These are phyloP conservation scores for Mycteria americana DNA, from an alignment of 2,797 vertebrate genomes.

Conservation along the genomic window DNA sequence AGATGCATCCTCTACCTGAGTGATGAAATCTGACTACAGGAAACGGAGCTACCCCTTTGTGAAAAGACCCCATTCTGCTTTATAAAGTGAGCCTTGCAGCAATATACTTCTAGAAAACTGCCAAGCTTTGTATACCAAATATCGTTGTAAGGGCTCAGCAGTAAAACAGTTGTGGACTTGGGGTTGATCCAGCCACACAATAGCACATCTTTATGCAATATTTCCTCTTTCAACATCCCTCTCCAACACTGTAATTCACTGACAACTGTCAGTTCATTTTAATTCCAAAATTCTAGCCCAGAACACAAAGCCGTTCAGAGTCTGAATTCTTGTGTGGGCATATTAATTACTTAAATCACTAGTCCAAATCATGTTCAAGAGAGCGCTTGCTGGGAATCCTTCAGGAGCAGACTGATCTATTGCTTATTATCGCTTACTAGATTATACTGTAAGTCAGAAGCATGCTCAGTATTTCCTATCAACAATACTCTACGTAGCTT, in stretches of 20 bases:
- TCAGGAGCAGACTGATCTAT: not conserved
- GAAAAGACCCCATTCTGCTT: slow-evolving; percentile 65
- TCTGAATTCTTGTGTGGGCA: slow-evolving; percentile 17
- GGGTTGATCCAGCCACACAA: slow-evolving; percentile 47
- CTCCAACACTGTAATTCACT: slow-evolving; percentile 38
- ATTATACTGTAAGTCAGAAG: not conserved
- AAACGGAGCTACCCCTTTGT: slow-evolving; percentile 53
- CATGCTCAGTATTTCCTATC: not conserved
- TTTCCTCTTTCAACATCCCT: slow-evolving; percentile 50
- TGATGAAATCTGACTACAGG: slow-evolving; percentile 66
- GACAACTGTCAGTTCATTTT: not conserved
- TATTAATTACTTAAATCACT: slow-evolving; percentile 33
- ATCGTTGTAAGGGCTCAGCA: slow-evolving; percentile 6
- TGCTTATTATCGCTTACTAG: not conserved
- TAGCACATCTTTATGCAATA: slow-evolving; percentile 52
- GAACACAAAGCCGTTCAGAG: not conserved
- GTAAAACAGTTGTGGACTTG: slow-evolving; percentile 46
- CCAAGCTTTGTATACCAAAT: slow-evolving; percentile 53
- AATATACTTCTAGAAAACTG: slow-evolving; percentile 35
- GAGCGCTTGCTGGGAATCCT: not conserved
- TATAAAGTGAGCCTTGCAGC: slow-evolving; percentile 48
- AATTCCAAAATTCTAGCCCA: slow-evolving; percentile 9
- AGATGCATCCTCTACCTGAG: slow-evolving; percentile 70
- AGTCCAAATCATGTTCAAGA: not conserved
- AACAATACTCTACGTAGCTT: not conserved